A percentile compares a stretch with the other conserved stretches of the same genome.
phyloP scores from a whole-genome alignment of 2,113 vertebrate species.

The Aegotheles bennettii region DNA sequence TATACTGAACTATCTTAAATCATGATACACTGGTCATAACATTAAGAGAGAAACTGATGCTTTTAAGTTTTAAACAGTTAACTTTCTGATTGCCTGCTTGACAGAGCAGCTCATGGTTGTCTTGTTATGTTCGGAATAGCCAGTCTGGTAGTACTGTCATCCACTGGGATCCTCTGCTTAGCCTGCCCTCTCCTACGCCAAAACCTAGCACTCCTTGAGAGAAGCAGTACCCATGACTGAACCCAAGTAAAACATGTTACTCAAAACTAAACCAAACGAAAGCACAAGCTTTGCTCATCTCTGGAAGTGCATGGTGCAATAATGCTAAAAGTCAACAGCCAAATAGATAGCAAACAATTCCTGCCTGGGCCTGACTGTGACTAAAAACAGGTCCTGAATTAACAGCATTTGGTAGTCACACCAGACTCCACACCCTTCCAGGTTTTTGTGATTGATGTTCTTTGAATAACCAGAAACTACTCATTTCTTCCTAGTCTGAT shows the following conservation, averaged over 20 bases:
- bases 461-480: neutral
- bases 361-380: neutral
- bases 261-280: neutral
- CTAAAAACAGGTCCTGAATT: neutral
- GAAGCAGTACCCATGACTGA: neutral
- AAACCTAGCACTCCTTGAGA: neutral
- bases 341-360: neutral
- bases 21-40: neutral
- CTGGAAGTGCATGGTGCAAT: neutral
- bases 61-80: neutral
- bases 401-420: neutral
- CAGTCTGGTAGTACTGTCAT: no score
- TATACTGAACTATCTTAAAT: neutral
- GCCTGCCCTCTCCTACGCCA: neutral
- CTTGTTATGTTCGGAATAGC: neutral
- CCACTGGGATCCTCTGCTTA: neutral
- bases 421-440: neutral
- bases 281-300: neutral
- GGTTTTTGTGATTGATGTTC: neutral
- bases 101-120: neutral
- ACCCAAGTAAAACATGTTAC: neutral
- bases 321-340: neutral
- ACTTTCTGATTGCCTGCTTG: neutral
- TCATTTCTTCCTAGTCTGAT: neutral
- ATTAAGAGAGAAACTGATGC: neutral